Conservation (phyloP, 2,888 invertebrate genomes). For the Ectemnius cavifrons region DNA sequence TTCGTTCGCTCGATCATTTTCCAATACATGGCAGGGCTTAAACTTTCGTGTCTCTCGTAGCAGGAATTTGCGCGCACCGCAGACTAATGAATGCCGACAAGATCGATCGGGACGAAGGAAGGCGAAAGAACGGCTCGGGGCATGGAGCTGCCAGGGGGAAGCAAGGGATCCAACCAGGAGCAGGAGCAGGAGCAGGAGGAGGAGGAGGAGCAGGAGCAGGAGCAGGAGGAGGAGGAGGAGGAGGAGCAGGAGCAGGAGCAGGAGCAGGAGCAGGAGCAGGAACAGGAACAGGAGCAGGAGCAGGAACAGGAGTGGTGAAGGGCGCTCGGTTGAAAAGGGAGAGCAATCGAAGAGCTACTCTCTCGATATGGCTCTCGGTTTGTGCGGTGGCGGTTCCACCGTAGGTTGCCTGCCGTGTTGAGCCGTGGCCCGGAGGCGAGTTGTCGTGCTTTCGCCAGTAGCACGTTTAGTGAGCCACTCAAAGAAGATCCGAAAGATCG, state of each 20-base stretch:
- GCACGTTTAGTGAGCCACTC: slow-evolving; percentile 14
- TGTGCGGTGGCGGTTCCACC: background rate
- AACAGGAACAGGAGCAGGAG: too few relatives aligned
- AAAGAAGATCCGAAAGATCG: slow-evolving; percentile 25
- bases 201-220: too few relatives aligned
- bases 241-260: too few relatives aligned
- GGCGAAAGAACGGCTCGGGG: slow-evolving; percentile 3
- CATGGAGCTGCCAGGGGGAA: background rate
- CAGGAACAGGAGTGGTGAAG: background rate
- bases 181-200: too few relatives aligned
- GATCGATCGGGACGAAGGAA: slow-evolving; percentile 1
- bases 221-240: too few relatives aligned
- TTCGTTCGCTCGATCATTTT: slow-evolving; percentile 19
- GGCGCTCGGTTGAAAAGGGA: slow-evolving; percentile 10
- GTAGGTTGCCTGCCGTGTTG: background rate
- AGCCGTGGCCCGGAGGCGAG: background rate
- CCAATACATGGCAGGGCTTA: slow-evolving; percentile 19
- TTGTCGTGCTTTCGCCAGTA: slow-evolving; percentile 19
- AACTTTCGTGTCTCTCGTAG: slow-evolving; percentile 7
- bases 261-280: too few relatives aligned
- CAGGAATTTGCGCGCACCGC: slow-evolving; percentile 8
- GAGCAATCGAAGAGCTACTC: slow-evolving; percentile 16
- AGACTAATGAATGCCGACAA: slow-evolving; percentile 7
- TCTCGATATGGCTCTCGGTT: background rate
- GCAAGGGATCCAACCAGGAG: background rate